Evolutionary conservation across 2,797 vertebrate genomes (phyloP).

Genomic region (Glyptemys insculpta): DNA sequence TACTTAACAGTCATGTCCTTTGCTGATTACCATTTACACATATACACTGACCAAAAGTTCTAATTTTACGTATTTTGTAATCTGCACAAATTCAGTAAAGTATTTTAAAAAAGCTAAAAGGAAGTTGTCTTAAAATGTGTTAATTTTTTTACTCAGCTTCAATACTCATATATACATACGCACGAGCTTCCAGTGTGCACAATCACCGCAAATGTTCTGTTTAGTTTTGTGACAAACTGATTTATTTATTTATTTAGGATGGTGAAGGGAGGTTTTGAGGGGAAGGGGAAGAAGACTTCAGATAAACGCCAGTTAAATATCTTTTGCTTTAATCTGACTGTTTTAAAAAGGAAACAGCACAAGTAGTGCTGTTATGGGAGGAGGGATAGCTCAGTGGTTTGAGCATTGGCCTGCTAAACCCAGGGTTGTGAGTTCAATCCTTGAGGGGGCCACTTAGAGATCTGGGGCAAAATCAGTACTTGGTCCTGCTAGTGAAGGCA

Average conservation of each 20-base stretch:
- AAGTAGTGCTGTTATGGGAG: too few species aligned
- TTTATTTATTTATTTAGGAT: neutral
- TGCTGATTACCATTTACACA: neutral
- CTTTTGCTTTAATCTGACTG: neutral
- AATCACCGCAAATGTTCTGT: conserved; percentile 31
- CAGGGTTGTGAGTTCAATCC: too few species aligned
- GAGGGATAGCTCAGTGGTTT: too few species aligned
- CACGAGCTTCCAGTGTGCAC: neutral
- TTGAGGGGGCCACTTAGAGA: too few species aligned
- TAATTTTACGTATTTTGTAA: neutral
- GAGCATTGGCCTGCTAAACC: too few species aligned
- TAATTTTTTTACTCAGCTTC: neutral
- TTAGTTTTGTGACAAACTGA: neutral
- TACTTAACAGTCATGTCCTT: neutral
- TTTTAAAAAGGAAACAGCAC: neutral
- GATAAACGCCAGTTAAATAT: neutral
- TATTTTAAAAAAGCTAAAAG: neutral
- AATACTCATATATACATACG: neutral
- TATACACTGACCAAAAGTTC: neutral
- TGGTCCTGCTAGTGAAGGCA: too few species aligned
- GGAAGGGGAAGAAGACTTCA: neutral
- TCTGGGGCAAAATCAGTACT: too few species aligned
- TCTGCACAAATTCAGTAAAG: neutral
- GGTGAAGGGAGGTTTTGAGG: neutral
- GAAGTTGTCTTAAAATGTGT: neutral